Base-by-base conservation (phyloP, 2,888 invertebrate genomes). In the Anorthoa munda region DNA sequence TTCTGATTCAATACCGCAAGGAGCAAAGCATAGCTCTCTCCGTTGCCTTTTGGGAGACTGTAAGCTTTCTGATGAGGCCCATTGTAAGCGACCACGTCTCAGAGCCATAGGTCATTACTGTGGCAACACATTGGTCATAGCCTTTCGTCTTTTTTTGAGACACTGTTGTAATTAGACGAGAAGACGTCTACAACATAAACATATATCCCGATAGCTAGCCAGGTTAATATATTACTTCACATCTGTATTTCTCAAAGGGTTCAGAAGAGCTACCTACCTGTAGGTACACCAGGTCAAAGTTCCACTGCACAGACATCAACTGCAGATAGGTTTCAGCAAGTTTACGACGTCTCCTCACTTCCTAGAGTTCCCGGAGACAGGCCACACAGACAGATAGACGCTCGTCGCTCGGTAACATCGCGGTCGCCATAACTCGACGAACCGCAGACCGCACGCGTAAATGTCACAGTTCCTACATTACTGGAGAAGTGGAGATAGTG, bases 381-480 rank as follows among this genome's bases (percentile, higher is more conserved):
- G 61, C 58, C 53, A n/a, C 61, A 55, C 61, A 75, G 58, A 79
- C 71, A 73, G 53, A 68, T 64, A 69, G 67, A 72, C 70, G 77
- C 72, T 72, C 21, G 61, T 66, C 23, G 60, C 64, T 50, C 60
- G 58, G 72, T 87, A 84, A 87, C 84, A 81, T 76, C 70, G 81
- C 59, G 65, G 66, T 69, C 70, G 70, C 70, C 64, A 81, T 87
- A 83, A 86, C 79, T 79, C 55, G 76, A 76, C 77, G 74, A 79
- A 74, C 85, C 85, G 69, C 85, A 86, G 74, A 87, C 87, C 85
- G 86, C 87, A 79, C 68, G 77, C 72, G 21, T 79, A 85, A 86
- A 87, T 87, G 76, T 82, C 85, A 65, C 81, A 86, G 87, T 86
- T 86, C 87, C 85, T 86, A 68, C 69, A 85, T 85, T 87, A 79